phyloP scores from a whole-genome alignment of 2,113 vertebrate species.

The Zapus hudsonius region DNA sequence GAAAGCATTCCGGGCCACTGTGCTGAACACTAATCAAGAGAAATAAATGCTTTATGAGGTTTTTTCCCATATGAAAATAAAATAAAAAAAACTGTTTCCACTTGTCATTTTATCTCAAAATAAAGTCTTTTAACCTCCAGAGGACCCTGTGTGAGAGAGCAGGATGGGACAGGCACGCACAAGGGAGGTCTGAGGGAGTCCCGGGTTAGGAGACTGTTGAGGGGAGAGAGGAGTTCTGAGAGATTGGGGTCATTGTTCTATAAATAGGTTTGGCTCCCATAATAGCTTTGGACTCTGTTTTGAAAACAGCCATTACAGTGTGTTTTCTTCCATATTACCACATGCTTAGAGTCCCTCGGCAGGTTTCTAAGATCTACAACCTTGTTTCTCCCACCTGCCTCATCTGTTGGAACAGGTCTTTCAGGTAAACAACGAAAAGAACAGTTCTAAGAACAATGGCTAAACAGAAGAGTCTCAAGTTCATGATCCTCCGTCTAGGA shows the following conservation, averaged over 20 bases:
- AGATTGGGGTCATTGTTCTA: neutral
- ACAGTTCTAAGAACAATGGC: neutral
- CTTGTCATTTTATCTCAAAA: slow-evolving; percentile 56
- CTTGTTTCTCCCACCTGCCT: neutral
- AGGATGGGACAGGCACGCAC: rapidly evolving
- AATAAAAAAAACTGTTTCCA: slow-evolving; percentile 47
- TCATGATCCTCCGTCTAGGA: neutral
- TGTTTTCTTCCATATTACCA: neutral
- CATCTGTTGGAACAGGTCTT: neutral
- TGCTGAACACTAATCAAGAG: slow-evolving; percentile 38
- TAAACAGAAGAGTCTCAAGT: neutral
- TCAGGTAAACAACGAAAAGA: neutral
- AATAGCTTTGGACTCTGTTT: neutral
- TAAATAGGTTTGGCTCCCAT: slow-evolving; percentile 39
- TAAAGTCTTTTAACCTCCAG: slow-evolving; percentile 50
- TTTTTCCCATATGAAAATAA: slow-evolving; percentile 62
- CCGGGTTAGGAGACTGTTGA: neutral
- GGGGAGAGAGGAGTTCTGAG: neutral
- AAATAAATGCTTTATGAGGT: slow-evolving; percentile 34
- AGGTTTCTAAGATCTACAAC: neutral
- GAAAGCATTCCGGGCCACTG: slow-evolving; percentile 52
- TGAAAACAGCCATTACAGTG: neutral
- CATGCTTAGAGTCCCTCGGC: neutral
- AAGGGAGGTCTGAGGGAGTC: neutral
- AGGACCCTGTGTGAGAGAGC: neutral